These are phyloP conservation scores for Galendromus occidentalis DNA, from an alignment of 1,140 invertebrate genomes.

Conservation along the genomic window DNA sequence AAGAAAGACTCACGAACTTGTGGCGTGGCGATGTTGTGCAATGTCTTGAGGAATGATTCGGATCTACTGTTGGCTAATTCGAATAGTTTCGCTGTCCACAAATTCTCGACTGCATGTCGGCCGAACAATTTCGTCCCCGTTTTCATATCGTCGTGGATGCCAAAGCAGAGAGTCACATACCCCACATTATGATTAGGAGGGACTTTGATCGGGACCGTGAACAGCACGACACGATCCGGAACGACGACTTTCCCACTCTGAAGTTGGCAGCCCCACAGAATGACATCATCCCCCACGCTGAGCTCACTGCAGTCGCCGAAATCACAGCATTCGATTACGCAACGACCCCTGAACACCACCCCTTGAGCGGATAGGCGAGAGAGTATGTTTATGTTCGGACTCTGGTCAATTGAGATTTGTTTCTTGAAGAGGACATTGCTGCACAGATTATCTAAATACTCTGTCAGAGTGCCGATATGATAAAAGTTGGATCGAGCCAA, in stretches of 20 bases:
- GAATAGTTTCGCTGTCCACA: constrained; percentile 29
- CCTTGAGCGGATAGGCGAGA: constrained; percentile 13
- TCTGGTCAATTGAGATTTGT: constrained; percentile 21
- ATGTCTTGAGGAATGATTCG: constrained; percentile 23
- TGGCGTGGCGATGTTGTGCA: not conserved
- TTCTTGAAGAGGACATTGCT: constrained; percentile 22
- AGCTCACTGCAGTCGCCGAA: constrained; percentile 22
- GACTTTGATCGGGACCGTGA: constrained; percentile 26
- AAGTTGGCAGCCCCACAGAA: constrained; percentile 28
- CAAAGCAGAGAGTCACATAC: constrained; percentile 29
- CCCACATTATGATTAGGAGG: constrained; percentile 10
- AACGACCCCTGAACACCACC: constrained; percentile 12
- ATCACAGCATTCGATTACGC: constrained; percentile 29
- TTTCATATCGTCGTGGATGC: constrained; percentile 29
- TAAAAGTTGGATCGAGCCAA: constrained; percentile 31
- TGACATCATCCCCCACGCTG: constrained; percentile 23
- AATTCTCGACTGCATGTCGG: not conserved
- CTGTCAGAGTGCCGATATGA: constrained; percentile 32
- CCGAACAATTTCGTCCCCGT: constrained; percentile 15
- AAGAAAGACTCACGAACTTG: not conserved
- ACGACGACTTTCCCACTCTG: constrained; percentile 18
- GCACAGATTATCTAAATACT: constrained; percentile 29
- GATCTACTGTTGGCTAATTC: constrained; percentile 22
- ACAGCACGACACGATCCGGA: constrained; percentile 26
- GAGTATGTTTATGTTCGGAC: constrained; percentile 13